phyloP scores from a whole-genome alignment of 2,113 vertebrate species.

The Pollimyrus isidori region DNA sequence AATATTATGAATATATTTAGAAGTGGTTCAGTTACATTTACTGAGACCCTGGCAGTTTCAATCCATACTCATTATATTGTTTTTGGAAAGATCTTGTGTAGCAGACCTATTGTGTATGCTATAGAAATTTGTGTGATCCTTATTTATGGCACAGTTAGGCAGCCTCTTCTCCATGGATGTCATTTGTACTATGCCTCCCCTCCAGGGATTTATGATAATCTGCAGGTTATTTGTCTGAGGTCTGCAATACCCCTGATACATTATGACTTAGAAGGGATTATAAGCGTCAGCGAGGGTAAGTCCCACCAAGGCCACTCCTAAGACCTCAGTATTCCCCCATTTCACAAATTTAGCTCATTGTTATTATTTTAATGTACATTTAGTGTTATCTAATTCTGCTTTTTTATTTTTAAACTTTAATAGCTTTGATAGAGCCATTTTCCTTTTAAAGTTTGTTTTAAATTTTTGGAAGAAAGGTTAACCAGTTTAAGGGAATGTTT shows the following conservation, averaged over 20 bases:
- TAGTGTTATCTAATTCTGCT: neutral
- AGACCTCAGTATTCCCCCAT: conserved; percentile 21
- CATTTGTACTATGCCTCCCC: neutral
- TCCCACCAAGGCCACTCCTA: conserved; percentile 16
- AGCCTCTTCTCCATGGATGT: neutral
- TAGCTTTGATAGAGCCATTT: neutral
- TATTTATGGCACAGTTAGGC: neutral
- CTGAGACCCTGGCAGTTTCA: neutral
- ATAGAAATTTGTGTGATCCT: neutral
- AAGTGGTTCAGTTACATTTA: no score
- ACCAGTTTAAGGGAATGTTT: neutral
- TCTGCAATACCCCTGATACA: conserved; percentile 26
- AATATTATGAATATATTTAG: no score
- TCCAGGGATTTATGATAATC: conserved; percentile 21
- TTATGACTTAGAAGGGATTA: conserved; percentile 38
- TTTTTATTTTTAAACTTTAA: neutral
- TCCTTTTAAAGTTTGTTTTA: neutral
- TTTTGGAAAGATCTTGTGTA: neutral
- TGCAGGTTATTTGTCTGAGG: conserved; percentile 35
- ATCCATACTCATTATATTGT: neutral
- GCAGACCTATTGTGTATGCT: neutral
- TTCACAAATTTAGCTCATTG: conserved; percentile 23
- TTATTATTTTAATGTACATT: conserved; percentile 14
- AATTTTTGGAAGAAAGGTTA: neutral
- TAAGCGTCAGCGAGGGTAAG: conserved; percentile 21